These are phyloP conservation scores for Xylocampa areola DNA, from an alignment of 2,888 invertebrate species.

Conservation along the genomic window DNA sequence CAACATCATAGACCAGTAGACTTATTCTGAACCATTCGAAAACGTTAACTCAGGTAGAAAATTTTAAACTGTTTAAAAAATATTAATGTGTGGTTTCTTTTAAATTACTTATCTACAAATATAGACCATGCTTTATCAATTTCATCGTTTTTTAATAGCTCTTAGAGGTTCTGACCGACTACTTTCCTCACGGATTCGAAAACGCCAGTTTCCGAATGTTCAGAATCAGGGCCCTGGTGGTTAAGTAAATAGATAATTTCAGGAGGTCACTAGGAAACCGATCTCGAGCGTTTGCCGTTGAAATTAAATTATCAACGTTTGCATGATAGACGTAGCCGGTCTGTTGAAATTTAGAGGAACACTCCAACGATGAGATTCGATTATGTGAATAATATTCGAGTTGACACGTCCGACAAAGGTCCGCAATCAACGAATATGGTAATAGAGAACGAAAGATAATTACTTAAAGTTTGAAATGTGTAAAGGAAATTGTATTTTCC, in stretches of 20 bases:
- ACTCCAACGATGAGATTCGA: constrained; percentile 63
- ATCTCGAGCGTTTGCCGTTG: constrained; percentile 60
- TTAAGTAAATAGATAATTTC: constrained; percentile 66
- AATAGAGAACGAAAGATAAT: constrained; percentile 46
- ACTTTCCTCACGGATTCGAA: too few relatives aligned
- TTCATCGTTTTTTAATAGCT: too few relatives aligned
- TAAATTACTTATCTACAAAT: too few relatives aligned
- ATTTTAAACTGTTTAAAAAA: too few relatives aligned
- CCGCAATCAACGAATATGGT: constrained; percentile 60
- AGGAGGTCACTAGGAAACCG: constrained; percentile 59
- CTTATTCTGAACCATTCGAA: too few relatives aligned
- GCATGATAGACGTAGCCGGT: constrained; percentile 59
- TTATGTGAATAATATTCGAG: constrained; percentile 66
- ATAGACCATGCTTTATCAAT: too few relatives aligned
- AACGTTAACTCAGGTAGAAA: too few relatives aligned
- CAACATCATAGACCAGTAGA: constrained; percentile 37
- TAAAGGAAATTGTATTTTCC: constrained; percentile 42
- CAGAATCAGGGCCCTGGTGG: constrained; percentile 49
- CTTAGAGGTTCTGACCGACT: too few relatives aligned
- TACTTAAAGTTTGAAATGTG: constrained; percentile 38
- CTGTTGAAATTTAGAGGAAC: constrained; percentile 55
- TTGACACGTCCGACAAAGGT: constrained; percentile 61
- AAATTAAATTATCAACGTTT: constrained; percentile 70
- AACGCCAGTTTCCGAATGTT: constrained; percentile 19
- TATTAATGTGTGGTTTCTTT: too few relatives aligned